phyloP scores from a whole-genome alignment of 2,797 vertebrate genomes.

The Eulemur rubriventer region DNA sequence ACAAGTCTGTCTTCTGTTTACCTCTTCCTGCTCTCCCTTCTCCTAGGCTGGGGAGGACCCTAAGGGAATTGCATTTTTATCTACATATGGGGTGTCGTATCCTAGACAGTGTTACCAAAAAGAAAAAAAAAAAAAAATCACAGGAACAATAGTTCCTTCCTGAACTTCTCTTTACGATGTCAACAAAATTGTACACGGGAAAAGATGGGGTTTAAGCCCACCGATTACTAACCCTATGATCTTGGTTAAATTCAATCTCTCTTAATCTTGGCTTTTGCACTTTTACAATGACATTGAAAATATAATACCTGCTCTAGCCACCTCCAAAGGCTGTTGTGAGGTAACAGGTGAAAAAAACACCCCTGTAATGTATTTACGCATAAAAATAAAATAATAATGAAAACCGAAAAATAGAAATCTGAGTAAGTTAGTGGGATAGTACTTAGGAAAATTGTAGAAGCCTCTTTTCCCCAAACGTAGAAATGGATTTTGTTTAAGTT shows the following conservation, averaged over 20 bases:
- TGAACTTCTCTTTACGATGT: not conserved
- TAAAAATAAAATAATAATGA: not conserved
- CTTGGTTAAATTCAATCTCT: not conserved
- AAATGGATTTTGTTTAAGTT: not conserved
- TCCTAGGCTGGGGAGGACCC: not conserved
- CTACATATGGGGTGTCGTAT: not conserved
- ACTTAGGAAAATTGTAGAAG: not conserved
- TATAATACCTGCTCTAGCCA: not conserved
- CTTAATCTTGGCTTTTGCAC: not conserved
- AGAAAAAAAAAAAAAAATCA: not conserved
- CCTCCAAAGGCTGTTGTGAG: not conserved
- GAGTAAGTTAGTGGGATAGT: not conserved
- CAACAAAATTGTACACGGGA: not conserved
- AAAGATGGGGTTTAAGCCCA: not conserved
- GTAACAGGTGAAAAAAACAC: not conserved
- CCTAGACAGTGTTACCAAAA: not conserved
- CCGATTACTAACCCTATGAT: not conserved
- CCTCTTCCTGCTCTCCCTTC: not conserved
- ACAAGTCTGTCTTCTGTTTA: not conserved
- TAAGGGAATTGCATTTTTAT: not conserved
- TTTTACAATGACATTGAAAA: conserved; percentile 1
- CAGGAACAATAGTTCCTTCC: not conserved
- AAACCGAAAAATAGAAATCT: not conserved
- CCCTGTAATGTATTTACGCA: not conserved
- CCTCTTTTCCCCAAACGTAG: not conserved